phyloP scores from a whole-genome alignment of 2,888 invertebrate genomes.

The Drosophila sordidula region DNA sequence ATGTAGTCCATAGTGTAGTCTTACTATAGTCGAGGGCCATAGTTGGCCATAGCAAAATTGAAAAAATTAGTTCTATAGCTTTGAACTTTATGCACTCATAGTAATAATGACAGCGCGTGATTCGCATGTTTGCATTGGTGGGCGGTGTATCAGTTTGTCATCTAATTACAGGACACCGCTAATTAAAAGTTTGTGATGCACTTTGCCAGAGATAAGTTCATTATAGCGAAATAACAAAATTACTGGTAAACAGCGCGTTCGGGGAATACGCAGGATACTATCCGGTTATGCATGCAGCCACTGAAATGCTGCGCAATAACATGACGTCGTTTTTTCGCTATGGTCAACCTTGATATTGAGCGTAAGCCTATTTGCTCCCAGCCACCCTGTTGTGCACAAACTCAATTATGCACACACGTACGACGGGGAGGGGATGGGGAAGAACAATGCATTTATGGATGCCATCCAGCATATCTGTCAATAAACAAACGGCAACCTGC shows the following conservation, averaged over 20 bases:
- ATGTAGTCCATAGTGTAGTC: no score
- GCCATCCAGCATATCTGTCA: slow-evolving; percentile 18
- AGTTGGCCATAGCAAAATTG: no score
- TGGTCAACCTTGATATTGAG: neutral
- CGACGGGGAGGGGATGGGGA: no score
- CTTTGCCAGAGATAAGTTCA: neutral
- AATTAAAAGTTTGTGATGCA: neutral
- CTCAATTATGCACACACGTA: neutral
- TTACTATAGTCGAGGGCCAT: no score
- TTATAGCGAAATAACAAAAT: neutral
- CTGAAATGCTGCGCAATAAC: neutral
- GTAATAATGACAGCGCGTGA: no score
- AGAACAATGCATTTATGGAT: slow-evolving; percentile 8
- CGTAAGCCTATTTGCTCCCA: neutral
- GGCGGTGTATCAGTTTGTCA: no score
- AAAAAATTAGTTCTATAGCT: no score
- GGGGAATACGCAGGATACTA: neutral
- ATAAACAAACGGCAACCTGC: slow-evolving; percentile 30
- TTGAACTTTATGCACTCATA: no score
- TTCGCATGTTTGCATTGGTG: no score
- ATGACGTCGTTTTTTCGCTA: neutral
- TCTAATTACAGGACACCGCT: no score
- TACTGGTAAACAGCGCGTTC: neutral
- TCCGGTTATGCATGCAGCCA: neutral
- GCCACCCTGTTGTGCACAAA: neutral